Evolutionary conservation across 37 sponge, comb jelly and placozoan species (phyloP).

Genomic region (Axinella damicornis): DNA sequence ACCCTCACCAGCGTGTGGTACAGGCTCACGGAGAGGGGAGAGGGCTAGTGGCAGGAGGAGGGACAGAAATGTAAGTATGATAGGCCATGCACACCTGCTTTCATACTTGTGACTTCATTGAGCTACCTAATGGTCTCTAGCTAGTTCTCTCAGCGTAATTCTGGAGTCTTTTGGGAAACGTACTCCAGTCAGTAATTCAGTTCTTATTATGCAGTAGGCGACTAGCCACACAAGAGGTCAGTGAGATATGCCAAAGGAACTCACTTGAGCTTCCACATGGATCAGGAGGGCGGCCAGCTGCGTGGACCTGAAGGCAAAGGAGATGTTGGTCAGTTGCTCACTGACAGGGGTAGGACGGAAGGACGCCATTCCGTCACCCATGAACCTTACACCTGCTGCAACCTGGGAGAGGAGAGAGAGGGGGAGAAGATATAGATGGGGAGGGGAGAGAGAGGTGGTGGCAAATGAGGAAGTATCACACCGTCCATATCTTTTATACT

Average conservation of each 20-base stretch:
- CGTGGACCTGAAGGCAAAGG: conserved; percentile 42
- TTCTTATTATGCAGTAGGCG: too few relatives aligned
- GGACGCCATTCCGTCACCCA: conserved; percentile 57
- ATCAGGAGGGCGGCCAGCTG: conserved; percentile 56
- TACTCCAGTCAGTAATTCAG: too few relatives aligned
- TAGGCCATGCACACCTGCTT: not conserved
- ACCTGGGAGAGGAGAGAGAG: not conserved
- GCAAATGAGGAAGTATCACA: not conserved
- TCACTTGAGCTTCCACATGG: conserved; percentile 6
- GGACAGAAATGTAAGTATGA: not conserved
- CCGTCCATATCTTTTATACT: too few relatives aligned
- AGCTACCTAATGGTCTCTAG: too few relatives aligned
- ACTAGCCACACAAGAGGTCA: too few relatives aligned
- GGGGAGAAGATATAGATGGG: not conserved
- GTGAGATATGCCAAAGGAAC: too few relatives aligned
- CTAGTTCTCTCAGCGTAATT: too few relatives aligned
- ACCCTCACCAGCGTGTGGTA: conserved; percentile 61
- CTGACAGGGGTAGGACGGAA: not conserved
- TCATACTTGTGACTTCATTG: too few relatives aligned
- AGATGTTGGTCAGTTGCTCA: not conserved
- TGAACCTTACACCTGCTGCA: conserved; percentile 57
- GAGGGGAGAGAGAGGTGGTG: not conserved
- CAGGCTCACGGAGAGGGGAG: conserved; percentile 28
- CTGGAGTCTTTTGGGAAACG: too few relatives aligned
- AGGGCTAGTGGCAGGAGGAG: not conserved